phyloP scores from a whole-genome alignment of 1,140 invertebrate species.

The Atta texana region DNA sequence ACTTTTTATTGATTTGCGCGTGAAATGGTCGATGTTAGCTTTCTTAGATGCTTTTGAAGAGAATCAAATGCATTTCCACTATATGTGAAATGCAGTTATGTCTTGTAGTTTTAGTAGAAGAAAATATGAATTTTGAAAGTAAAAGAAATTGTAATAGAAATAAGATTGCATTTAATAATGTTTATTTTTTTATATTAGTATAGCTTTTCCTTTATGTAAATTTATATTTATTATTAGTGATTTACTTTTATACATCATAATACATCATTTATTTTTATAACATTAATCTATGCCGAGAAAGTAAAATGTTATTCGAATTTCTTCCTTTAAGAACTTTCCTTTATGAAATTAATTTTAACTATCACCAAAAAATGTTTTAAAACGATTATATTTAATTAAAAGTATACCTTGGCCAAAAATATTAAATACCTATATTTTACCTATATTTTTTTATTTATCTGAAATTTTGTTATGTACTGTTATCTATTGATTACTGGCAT shows the following conservation, averaged over 20 bases:
- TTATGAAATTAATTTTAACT: not conserved
- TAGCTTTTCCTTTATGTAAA: not conserved
- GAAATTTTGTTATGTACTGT: too few species aligned
- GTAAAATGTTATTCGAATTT: not conserved
- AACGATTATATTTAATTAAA: too few species aligned
- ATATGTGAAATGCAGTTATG: not conserved
- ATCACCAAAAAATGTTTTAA: too few species aligned
- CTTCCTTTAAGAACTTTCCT: not conserved
- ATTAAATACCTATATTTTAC: too few species aligned
- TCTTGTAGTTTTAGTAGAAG: not conserved
- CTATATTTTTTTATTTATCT: too few species aligned
- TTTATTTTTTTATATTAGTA: constrained; percentile 6
- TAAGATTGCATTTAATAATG: not conserved
- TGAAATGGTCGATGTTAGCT: constrained; percentile 1
- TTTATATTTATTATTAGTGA: constrained; percentile 22
- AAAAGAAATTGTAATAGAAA: not conserved
- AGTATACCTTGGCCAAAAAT: too few species aligned
- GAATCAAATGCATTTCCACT: not conserved
- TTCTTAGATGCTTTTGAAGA: not conserved
- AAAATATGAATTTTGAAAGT: not conserved
- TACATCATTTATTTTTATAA: not conserved
- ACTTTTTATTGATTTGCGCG: constrained; percentile 17
- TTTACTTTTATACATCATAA: too few species aligned
- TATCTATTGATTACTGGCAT: too few species aligned
- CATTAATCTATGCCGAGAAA: not conserved